These are phyloP conservation scores for Apamea anceps DNA, from an alignment of 2,888 invertebrate species.

Conservation along the genomic window DNA sequence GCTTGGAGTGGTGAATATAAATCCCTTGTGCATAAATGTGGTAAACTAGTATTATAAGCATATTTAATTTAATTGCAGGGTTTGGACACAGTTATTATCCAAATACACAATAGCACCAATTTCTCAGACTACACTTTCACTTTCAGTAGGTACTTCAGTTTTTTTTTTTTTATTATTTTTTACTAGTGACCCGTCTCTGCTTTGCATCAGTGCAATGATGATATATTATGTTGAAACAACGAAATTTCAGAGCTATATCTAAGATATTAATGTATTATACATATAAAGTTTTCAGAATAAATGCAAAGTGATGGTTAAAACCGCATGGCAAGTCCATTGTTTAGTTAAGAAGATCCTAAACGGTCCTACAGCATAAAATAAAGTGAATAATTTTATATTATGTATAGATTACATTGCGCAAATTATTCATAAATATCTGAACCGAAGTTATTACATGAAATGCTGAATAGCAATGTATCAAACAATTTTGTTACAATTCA, in stretches of 20 bases:
- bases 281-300: background rate
- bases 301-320: background rate
- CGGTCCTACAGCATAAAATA: background rate
- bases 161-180: background rate
- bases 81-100: background rate
- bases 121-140: slow-evolving; percentile 12
- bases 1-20: slow-evolving; percentile 25
- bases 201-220: background rate
- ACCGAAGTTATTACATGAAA: background rate
- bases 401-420: background rate
- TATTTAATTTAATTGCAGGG: slow-evolving; percentile 26
- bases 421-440: background rate
- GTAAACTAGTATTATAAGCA: slow-evolving; percentile 3
- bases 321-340: background rate
- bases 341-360: background rate
- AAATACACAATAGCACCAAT: slow-evolving; percentile 13
- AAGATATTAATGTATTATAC: background rate
- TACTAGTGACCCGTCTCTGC: background rate
- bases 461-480: background rate
- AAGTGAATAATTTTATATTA: background rate
- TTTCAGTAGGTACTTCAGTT: background rate
- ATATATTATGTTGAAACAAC: background rate
- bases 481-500: background rate
- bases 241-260: background rate
- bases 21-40: slow-evolving; percentile 10